Evolutionary conservation across 2,797 vertebrate genomes (phyloP), one percentile per base, ranked within the genome.

Genomic region (Sebastes cheni): DNA sequence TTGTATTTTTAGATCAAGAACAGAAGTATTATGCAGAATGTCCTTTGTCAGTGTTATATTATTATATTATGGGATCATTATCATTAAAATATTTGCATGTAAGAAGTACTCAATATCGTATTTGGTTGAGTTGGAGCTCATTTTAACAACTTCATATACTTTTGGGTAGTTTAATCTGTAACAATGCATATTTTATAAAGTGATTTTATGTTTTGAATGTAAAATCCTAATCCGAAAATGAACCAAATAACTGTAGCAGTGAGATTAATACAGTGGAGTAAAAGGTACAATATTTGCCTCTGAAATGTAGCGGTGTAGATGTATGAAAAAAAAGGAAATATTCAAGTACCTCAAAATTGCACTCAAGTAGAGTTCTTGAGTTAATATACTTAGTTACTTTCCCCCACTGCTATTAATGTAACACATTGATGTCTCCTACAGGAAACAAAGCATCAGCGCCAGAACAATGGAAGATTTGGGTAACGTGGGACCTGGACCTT

Each of bases 381-480:
- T 0, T 0, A 46, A 46, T 55, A n/a, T 30, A 58, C 25, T 50
- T 10, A 20, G 5, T 61, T 14, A 46, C 2, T 59, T 23, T 23
- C 39, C 23, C 18, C n/a, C 23, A 12, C 22, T 61, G 58, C 39
- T 73, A 3, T 54, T 30, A 59, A 74, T 78, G 29, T 54, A 52
- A 32, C 55, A 22, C 54, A 22, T 77, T 60, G 8, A 23, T 69
- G 27, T 87, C 67, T 81, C 81, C 88, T 8, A 67, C 83, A 96
- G 96, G 88, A 95, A 93, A 82, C 94, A 95, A 79, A 95, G 93
- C 86, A 88, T 92, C 71, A 71, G 73, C 73, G 90, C 94, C 88
- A 94, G 89, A 88, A 92, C 90, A 3, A 76, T 66, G 68, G 94
- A 95, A 11, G 95, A 96, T 25, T 39, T 93, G 86, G 94, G 79